Percentiles rank a stretch among this genome's conserved stretches.
phyloP scores from a whole-genome alignment of 1,140 invertebrate species.

The Drosophila eugracilis region DNA sequence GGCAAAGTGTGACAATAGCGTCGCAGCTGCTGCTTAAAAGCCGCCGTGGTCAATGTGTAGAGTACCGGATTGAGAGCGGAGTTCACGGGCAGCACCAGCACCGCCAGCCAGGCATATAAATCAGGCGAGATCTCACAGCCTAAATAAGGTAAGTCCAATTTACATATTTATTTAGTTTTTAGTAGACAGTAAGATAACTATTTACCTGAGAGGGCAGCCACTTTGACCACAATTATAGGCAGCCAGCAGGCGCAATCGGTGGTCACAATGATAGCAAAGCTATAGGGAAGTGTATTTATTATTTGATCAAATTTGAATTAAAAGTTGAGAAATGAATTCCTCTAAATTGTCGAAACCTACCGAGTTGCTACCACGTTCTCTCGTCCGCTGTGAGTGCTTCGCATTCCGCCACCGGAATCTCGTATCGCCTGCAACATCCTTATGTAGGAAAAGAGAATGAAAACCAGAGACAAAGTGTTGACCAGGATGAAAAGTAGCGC shows the following conservation, averaged over 20 bases:
- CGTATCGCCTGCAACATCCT: constrained; percentile 87
- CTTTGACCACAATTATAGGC: constrained; percentile 87
- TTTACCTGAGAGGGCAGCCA: constrained; percentile 86
- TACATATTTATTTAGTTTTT: no score
- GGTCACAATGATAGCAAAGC: constrained; percentile 87
- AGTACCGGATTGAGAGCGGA: constrained; percentile 90
- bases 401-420: constrained; percentile 86
- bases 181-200: neutral
- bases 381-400: constrained; percentile 86
- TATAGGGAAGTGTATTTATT: neutral
- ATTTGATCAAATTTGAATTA: neutral
- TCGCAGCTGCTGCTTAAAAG: constrained; percentile 86
- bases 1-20: constrained; percentile 78
- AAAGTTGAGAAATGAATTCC: neutral
- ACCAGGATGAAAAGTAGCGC: constrained; percentile 87
- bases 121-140: constrained; percentile 85
- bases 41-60: constrained; percentile 89
- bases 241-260: constrained; percentile 89
- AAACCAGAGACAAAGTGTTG: constrained; percentile 87
- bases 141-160: constrained; percentile 22
- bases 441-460: constrained; percentile 87
- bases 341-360: constrained; percentile 16
- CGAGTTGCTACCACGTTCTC: constrained; percentile 85
- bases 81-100: constrained; percentile 90
- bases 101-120: constrained; percentile 89